Percentiles rank a stretch among this genome's conserved stretches.
These are phyloP conservation scores for Stenurella melanura DNA, from an alignment of 2,888 invertebrate genomes.

Conservation along the genomic window DNA sequence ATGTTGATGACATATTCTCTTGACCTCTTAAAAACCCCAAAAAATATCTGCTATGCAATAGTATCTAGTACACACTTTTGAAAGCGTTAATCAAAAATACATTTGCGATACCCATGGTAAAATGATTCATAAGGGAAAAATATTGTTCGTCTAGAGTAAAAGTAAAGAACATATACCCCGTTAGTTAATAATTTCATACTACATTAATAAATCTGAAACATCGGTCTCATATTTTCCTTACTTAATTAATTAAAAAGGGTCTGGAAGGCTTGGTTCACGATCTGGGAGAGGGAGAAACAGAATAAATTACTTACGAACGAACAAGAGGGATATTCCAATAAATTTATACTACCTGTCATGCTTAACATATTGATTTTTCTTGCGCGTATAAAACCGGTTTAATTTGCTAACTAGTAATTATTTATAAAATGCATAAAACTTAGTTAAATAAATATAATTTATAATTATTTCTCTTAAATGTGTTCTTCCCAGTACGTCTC, in stretches of 20 bases:
- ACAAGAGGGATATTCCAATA: slow-evolving; percentile 29
- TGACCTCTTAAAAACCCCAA: no score
- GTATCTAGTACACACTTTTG: no score
- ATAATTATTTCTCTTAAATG: neutral
- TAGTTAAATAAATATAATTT: neutral
- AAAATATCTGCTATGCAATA: no score
- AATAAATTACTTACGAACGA: slow-evolving; percentile 27
- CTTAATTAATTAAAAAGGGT: slow-evolving; percentile 38
- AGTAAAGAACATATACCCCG: neutral
- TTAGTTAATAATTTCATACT: slow-evolving; percentile 14
- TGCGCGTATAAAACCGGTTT: neutral
- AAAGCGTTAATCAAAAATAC: no score
- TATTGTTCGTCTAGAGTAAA: neutral
- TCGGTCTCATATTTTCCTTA: slow-evolving; percentile 17
- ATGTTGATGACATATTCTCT: no score
- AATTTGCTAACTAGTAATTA: neutral
- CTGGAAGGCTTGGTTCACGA: slow-evolving; percentile 21
- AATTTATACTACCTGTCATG: slow-evolving; percentile 1
- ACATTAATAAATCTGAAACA: slow-evolving; percentile 29
- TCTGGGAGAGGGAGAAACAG: slow-evolving; percentile 13
- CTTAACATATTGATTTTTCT: slow-evolving; percentile 13
- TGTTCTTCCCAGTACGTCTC: slow-evolving; percentile 26
- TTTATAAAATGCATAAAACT: neutral
- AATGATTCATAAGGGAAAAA: no score
- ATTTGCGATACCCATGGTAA: no score